Evolutionary conservation across 2,113 vertebrate species (phyloP).

Genomic region (Scomber japonicus): DNA sequence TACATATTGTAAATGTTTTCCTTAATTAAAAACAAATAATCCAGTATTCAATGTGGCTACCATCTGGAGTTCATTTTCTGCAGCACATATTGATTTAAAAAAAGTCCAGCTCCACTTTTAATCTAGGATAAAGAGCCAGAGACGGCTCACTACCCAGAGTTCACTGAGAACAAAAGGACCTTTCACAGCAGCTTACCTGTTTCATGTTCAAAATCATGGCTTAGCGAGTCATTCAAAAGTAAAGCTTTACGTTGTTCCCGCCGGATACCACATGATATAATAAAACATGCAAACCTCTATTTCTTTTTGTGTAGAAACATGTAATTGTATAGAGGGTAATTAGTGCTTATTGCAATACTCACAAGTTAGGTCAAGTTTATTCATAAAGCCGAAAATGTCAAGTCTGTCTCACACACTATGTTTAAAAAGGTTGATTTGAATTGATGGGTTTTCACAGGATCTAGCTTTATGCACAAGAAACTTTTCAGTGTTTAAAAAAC

Average conservation of each 20-base stretch:
- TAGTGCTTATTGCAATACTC: too few species aligned
- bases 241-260: constrained; percentile 45
- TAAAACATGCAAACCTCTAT: background rate
- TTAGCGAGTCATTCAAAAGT: constrained; percentile 39
- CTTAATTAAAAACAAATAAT: constrained; percentile 52
- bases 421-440: too few species aligned
- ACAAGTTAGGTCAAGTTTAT: too few species aligned
- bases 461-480: too few species aligned
- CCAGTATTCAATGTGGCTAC: constrained; percentile 14
- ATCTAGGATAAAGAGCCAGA: constrained; percentile 27
- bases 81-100: background rate
- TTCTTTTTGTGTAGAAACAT: constrained; percentile 1
- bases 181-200: constrained; percentile 71
- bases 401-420: too few species aligned
- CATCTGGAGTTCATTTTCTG: constrained; percentile 16
- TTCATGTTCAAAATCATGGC: constrained; percentile 46
- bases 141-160: constrained; percentile 27
- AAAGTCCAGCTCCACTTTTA: constrained; percentile 1
- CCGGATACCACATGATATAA: background rate
- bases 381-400: too few species aligned
- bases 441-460: too few species aligned
- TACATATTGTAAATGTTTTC: constrained; percentile 34
- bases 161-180: constrained; percentile 66
- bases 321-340: background rate
- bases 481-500: too few species aligned